Base-by-base conservation (phyloP, 2,888 invertebrate genomes). In the Xestia sexstrigata region DNA sequence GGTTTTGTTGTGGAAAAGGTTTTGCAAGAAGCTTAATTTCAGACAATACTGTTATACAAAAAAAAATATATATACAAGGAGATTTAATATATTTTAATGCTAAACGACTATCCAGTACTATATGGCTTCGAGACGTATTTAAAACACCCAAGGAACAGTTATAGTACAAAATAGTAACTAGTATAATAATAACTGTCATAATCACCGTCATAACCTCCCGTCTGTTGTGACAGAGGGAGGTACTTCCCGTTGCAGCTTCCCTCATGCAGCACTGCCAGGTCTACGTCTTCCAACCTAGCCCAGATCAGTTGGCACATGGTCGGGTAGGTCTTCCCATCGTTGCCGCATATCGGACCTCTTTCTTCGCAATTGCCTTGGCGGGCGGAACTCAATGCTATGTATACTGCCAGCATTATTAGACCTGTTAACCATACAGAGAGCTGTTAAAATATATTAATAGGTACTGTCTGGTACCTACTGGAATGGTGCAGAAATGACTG, bases 241-340 rank as follows among this genome's bases (percentile, higher is more conserved):
- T 15, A 55, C 45, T 58, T 26, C 15, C 42, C 76, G 4, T 23
- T 47, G 58, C 89, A 89, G 72, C 68, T 76, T 4, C 88, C 88
- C 0, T 87, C 82, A 42, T 82, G 88, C 15, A 84, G 49, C 9
- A 89, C 83, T 65, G 84, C 84, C 23, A 88, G 73, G 49, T 89
- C 84, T 20, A 30, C 6, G 45, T 92, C 89, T 0, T 86, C 78
- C 1, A 76, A 20, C 23, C 26, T 78, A 63, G 58, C 88, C 89
- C 30, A 71, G 20, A 35, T 87, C 68, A 75, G 83, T 79, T 70
- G 85, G 71, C 92, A 93, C 65, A 88, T 78, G 67, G 80, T 86
- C 2, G n/a, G n/a, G 74, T 93, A 93, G 0, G 92, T 90, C 7
- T 75, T 78, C 0, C 92, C 92, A 60, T 93, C 89, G 2, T 84